Conservation (phyloP, 1,140 invertebrate species). For the Cepaea nemoralis region DNA sequence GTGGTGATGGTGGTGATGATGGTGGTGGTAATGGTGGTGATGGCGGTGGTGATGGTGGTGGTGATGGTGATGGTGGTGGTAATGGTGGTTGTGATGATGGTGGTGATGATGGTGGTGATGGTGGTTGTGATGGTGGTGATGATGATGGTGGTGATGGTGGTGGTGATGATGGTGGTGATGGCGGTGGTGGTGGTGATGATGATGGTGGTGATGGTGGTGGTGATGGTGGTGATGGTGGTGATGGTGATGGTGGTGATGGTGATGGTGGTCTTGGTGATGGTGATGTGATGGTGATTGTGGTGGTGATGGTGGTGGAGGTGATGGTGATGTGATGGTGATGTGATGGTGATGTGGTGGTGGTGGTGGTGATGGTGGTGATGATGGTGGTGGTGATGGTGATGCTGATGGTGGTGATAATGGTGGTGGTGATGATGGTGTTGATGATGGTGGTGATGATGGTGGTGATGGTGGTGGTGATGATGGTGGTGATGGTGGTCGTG, state of each 20-base stretch:
- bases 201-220: conserved; percentile 16
- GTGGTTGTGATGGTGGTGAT: not conserved
- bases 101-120: not conserved
- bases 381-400: not conserved
- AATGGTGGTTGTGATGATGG: not conserved
- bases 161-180: conserved; percentile 20
- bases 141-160: not conserved
- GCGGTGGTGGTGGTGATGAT: conserved; percentile 39
- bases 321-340: no score
- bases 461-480: not conserved
- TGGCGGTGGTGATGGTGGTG: no score
- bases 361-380: not conserved
- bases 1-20: no score
- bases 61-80: no score
- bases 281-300: not conserved
- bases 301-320: not conserved
- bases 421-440: not conserved
- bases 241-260: not conserved
- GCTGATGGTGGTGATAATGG: not conserved
- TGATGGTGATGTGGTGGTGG: no score
- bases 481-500: not conserved
- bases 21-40: no score
- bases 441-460: not conserved
- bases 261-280: no score
- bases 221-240: not conserved